Evolutionary conservation across 2,888 invertebrate genomes (phyloP).

Genomic region (Cerceris rybyensis): DNA sequence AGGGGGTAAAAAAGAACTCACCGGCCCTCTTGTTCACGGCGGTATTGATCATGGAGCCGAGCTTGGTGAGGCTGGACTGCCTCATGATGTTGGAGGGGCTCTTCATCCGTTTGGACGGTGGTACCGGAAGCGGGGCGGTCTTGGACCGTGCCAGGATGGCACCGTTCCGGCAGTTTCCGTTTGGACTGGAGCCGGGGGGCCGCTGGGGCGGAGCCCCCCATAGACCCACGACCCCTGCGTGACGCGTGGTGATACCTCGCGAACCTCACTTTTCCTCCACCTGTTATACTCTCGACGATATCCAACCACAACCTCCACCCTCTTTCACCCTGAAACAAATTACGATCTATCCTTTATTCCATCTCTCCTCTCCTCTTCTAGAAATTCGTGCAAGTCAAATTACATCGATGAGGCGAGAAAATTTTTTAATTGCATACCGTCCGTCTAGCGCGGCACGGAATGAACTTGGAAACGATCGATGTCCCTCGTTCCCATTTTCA

Average conservation of each 20-base stretch:
- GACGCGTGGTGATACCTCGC: slow-evolving; percentile 78
- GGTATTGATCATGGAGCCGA: slow-evolving; percentile 85
- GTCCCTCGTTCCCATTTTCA: too few species aligned
- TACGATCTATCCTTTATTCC: too few species aligned
- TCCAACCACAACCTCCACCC: slow-evolving; percentile 21
- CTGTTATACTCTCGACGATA: slow-evolving; percentile 34
- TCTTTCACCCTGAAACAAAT: slow-evolving; percentile 3
- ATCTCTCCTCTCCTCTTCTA: too few species aligned
- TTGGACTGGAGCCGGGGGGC: slow-evolving; percentile 78
- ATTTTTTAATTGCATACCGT: too few species aligned
- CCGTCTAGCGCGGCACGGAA: too few species aligned
- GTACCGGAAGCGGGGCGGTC: slow-evolving; percentile 72
- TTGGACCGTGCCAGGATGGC: slow-evolving; percentile 72
- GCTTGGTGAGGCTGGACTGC: slow-evolving; percentile 86
- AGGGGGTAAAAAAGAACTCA: slow-evolving; percentile 79
- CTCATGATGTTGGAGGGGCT: slow-evolving; percentile 83
- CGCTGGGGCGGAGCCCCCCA: slow-evolving; percentile 81
- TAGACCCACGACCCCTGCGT: slow-evolving; percentile 81
- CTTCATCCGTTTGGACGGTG: slow-evolving; percentile 79
- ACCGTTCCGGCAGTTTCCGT: slow-evolving; percentile 74
- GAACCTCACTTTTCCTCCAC: slow-evolving; percentile 55
- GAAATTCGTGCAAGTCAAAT: too few species aligned
- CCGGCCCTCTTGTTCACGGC: slow-evolving; percentile 83
- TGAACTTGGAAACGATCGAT: too few species aligned
- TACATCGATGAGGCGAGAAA: too few species aligned